These are phyloP conservation scores for Eidolon dupreanum DNA, from an alignment of 2,797 vertebrate genomes.

Conservation along the genomic window DNA sequence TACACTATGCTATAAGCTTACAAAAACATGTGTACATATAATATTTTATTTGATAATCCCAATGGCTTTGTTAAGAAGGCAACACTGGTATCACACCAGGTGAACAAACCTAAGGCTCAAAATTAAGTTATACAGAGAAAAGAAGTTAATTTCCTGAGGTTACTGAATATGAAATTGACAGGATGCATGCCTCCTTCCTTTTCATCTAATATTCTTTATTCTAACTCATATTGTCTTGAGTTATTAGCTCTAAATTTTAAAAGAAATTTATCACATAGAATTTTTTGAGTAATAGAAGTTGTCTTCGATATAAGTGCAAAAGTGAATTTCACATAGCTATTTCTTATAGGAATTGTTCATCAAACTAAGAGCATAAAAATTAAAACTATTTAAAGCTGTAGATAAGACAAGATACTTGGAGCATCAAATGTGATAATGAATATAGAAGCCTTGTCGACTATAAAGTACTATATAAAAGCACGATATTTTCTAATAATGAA, in stretches of 20 bases:
- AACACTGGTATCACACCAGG: neutral
- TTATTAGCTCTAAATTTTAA: neutral
- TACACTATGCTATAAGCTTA: neutral
- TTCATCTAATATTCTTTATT: neutral
- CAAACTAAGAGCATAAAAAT: slow-evolving; percentile 27
- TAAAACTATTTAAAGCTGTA: slow-evolving; percentile 29
- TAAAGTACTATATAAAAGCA: neutral
- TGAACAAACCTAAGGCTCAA: slow-evolving; percentile 16
- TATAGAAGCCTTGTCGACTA: neutral
- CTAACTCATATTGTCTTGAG: neutral
- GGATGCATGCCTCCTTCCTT: neutral
- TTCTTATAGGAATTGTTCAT: slow-evolving; percentile 12
- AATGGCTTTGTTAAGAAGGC: slow-evolving; percentile 5
- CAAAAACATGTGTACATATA: neutral
- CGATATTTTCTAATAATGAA: neutral
- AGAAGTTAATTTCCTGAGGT: neutral
- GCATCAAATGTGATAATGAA: neutral
- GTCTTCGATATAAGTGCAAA: neutral
- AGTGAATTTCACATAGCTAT: slow-evolving; percentile 23
- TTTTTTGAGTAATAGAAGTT: slow-evolving; percentile 7
- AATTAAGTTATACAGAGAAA: neutral
- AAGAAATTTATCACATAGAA: slow-evolving; percentile 21
- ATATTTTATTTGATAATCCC: neutral
- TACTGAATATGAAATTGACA: neutral
- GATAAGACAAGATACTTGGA: neutral